Conservation (phyloP, 2,113 vertebrate species). For the Gasterosteus nipponicus region DNA sequence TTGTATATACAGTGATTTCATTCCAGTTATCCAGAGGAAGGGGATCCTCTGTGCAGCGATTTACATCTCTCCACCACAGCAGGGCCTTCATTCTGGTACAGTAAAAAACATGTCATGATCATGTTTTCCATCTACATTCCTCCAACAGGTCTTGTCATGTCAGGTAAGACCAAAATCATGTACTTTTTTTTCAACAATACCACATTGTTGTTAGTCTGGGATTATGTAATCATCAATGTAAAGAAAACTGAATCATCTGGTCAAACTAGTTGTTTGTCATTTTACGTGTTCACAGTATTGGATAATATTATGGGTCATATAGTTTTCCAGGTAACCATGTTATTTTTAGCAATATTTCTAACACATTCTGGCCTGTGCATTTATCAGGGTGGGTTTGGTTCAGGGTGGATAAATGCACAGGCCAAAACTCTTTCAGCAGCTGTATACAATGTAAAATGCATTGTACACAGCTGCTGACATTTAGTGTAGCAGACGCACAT, state of each 20-base stretch:
- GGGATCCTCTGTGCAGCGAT: too few relatives aligned
- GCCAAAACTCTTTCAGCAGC: not conserved
- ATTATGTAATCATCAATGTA: not conserved
- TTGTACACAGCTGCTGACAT: not conserved
- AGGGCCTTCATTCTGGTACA: too few relatives aligned
- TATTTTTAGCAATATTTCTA: not conserved
- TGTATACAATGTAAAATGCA: not conserved
- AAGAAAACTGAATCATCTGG: not conserved
- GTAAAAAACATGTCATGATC: too few relatives aligned
- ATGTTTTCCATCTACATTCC: too few relatives aligned
- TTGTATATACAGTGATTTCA: too few relatives aligned
- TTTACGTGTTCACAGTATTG: not conserved
- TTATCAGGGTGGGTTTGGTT: conserved; percentile 2
- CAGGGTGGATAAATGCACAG: conserved; percentile 2
- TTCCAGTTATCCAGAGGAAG: too few relatives aligned
- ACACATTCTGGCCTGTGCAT: not conserved
- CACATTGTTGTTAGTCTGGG: too few relatives aligned
- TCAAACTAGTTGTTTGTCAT: not conserved
- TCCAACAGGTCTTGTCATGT: too few relatives aligned
- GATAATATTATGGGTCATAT: not conserved
- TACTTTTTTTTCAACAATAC: too few relatives aligned
- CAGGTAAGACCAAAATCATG: too few relatives aligned
- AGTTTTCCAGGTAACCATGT: not conserved
- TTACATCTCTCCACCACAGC: too few relatives aligned
- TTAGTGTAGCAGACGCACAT: not conserved